Base-by-base conservation (phyloP, 2,888 invertebrate species). In the Diloba caeruleocephala region DNA sequence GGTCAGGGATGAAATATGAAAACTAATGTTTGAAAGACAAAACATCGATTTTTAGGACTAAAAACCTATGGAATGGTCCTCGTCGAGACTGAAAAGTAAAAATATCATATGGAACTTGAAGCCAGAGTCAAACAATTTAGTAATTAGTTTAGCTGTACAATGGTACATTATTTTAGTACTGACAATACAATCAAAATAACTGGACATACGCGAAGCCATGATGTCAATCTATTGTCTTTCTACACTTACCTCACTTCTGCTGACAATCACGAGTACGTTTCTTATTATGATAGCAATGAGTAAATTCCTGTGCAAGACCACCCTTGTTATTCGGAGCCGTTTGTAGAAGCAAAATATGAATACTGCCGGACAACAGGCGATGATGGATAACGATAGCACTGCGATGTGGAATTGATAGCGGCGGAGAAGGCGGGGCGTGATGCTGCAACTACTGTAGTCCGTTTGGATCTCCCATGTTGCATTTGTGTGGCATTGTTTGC, bases 301-400 rank as follows among this genome's bases (percentile, higher is more conserved):
- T 21, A 96, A 81, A 74, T 95, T 95, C 51, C 96, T 89, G 61
- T 96, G 95, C 19, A 96, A 77, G 0, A 89, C 89, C 0, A 95
- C 91, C 53, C 95, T 88, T 3, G 92, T 93, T 9, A 92, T 85
- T 29, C 95, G 84, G 14, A 95, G 85, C 1, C 93, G 87, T 53
- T 91, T 93, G 76, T 94, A 95, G 58, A 87, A 82, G 60, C 94
- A 84, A 71, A 95, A 94, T 1, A 96, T 91, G 53, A 94, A 71
- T 1, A 95, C 87, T 0, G 95, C 95, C 0, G 96, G 95, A 0
- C 94, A 45, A 42, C 95, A 94, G 6, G 94, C 78, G 0, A 81
- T 82, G 17, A 94, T 89, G 7, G 95, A 95, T 45, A 95, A 76
- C 0, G 90, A 76, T 3, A 96, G 79, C 37, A 94, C 84, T 0